phyloP scores from a whole-genome alignment of 2,113 vertebrate genomes.

The Podocnemis expansa region DNA sequence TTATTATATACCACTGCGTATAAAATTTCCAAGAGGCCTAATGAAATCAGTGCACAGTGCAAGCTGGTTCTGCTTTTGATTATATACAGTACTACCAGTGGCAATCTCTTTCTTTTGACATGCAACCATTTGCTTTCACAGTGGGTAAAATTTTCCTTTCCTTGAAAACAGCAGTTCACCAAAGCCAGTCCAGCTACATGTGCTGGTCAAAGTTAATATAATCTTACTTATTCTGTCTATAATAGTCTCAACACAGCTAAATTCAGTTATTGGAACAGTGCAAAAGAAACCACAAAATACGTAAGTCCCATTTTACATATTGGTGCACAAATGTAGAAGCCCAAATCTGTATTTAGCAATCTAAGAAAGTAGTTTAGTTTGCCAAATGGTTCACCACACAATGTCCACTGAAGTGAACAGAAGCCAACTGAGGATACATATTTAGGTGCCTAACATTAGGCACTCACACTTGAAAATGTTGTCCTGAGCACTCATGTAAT shows the following conservation, averaged over 20 bases:
- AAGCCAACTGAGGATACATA: not conserved
- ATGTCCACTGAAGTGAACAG: not conserved
- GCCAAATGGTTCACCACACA: not conserved
- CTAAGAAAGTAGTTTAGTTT: not conserved
- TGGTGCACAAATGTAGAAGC: not conserved
- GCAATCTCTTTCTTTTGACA: conserved; percentile 66
- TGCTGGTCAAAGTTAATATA: not conserved
- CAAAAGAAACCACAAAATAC: conserved; percentile 3
- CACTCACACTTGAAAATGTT: conserved; percentile 1
- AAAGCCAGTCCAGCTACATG: conserved; percentile 25
- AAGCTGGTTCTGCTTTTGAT: conserved; percentile 68
- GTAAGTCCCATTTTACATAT: not conserved
- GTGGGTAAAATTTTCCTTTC: conserved; percentile 61
- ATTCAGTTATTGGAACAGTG: not conserved
- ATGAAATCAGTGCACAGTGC: conserved; percentile 66
- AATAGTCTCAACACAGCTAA: conserved; percentile 16
- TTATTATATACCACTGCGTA: conserved; percentile 46
- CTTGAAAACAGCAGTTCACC: conserved; percentile 50
- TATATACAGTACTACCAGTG: conserved; percentile 51
- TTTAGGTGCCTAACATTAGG: not conserved
- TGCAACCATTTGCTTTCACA: conserved; percentile 63
- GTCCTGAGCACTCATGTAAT: not conserved
- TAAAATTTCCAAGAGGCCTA: conserved; percentile 62
- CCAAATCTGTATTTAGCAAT: not conserved
- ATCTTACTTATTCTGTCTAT: conserved; percentile 5